Conservation (phyloP, 1,140 invertebrate genomes). For the Acarapis woodi region DNA sequence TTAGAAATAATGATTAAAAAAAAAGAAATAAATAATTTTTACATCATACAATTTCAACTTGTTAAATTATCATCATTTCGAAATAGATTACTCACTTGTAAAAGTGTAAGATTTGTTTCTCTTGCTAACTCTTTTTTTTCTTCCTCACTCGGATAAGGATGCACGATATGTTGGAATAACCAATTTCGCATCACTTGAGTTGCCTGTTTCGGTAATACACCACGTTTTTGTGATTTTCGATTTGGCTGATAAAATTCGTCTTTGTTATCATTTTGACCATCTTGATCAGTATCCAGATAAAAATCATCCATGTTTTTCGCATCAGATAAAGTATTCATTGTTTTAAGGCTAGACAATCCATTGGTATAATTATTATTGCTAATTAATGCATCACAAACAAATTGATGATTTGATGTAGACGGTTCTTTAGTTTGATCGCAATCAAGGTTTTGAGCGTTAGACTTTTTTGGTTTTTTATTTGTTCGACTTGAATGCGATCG, state of each 20-base stretch:
- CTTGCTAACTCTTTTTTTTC: slow-evolving; percentile 99
- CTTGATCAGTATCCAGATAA: background rate
- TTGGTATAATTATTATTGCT: too few species aligned
- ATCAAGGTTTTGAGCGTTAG: too few species aligned
- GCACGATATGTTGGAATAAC: slow-evolving; percentile 99
- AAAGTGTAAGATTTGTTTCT: slow-evolving; percentile 96
- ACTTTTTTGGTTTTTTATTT: too few species aligned
- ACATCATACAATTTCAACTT: background rate
- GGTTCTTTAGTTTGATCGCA: too few species aligned
- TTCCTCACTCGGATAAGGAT: slow-evolving; percentile 99
- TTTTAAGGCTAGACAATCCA: too few species aligned
- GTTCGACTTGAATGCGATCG: too few species aligned
- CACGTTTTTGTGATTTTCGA: slow-evolving; percentile 49
- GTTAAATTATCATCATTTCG: slow-evolving; percentile 14
- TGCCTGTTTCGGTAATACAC: slow-evolving; percentile 97
- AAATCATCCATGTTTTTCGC: background rate
- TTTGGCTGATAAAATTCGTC: slow-evolving; percentile 15
- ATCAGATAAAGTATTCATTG: background rate
- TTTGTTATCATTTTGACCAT: slow-evolving; percentile 3
- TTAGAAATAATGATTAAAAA: too few species aligned
- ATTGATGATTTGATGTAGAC: too few species aligned
- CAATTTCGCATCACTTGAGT: slow-evolving; percentile 98
- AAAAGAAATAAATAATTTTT: too few species aligned
- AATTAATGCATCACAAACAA: too few species aligned
- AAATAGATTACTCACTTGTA: slow-evolving; percentile 74